Conservation (phyloP, 2,113 vertebrate species). For the Otis tarda region DNA sequence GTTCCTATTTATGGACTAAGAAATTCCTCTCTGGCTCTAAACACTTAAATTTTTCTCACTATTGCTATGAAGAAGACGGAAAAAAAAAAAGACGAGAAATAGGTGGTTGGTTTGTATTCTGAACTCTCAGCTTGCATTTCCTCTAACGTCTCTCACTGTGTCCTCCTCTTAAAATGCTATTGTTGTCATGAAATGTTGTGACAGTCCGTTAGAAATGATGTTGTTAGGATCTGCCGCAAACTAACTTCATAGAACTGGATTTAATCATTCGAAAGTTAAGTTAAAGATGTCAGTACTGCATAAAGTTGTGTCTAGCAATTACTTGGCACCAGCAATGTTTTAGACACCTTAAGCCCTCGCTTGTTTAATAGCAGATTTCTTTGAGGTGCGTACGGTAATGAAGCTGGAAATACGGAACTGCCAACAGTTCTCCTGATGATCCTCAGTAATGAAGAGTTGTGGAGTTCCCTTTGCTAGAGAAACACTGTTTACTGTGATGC, state of each 20-base stretch:
- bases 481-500: background rate
- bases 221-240: background rate
- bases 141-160: constrained; percentile 36
- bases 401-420: background rate
- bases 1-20: constrained; percentile 50
- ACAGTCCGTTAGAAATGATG: constrained; percentile 19
- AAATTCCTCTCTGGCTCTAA: constrained; percentile 65
- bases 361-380: background rate
- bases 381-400: background rate
- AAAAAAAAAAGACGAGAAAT: constrained; percentile 46
- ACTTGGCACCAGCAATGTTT: background rate
- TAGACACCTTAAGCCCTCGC: background rate
- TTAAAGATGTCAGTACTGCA: background rate
- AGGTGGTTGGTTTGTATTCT: constrained; percentile 59
- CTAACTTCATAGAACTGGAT: background rate
- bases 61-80: constrained; percentile 37
- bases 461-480: background rate
- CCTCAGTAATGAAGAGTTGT: background rate
- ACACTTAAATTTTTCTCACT: constrained; percentile 64
- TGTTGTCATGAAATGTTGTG: constrained; percentile 47
- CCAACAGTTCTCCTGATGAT: background rate
- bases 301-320: background rate
- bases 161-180: constrained; percentile 18
- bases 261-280: constrained; percentile 3
- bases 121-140: constrained; percentile 54